phyloP scores from a whole-genome alignment of 2,797 vertebrate species.

The Smutsia temminckii region DNA sequence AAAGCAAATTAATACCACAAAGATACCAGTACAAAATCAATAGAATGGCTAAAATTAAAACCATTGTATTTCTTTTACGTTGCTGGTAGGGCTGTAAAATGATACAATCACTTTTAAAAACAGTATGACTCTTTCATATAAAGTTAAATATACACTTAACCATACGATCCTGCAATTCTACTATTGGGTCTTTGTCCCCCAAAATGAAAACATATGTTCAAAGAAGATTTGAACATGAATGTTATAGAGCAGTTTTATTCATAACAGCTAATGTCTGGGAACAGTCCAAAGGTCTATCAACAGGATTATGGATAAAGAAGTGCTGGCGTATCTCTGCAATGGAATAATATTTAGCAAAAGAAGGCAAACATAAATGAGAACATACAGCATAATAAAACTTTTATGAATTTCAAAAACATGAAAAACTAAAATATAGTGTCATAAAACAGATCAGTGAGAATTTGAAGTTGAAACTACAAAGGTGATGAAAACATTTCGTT shows the following conservation, averaged over 20 bases:
- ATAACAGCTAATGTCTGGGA: neutral
- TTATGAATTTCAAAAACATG: neutral
- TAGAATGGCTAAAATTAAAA: neutral
- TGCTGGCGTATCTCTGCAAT: neutral
- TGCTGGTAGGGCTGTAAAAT: neutral
- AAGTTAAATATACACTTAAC: neutral
- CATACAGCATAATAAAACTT: neutral
- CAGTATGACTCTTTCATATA: neutral
- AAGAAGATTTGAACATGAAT: neutral
- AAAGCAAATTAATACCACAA: conserved; percentile 35
- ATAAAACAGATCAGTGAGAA: neutral
- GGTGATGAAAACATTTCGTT: neutral
- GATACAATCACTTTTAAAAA: conserved; percentile 16
- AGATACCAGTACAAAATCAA: conserved; percentile 1
- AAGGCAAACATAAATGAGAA: neutral
- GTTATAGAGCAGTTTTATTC: neutral
- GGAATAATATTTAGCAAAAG: conserved; percentile 1
- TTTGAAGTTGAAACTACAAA: neutral
- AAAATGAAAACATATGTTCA: neutral
- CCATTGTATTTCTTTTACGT: neutral
- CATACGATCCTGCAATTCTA: neutral
- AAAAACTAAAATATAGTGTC: neutral
- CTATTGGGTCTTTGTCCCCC: neutral
- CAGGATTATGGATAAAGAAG: neutral
- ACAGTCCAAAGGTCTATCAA: neutral